Evolutionary conservation across 2,797 vertebrate genomes (phyloP).

Genomic region (Dryobates pubescens): DNA sequence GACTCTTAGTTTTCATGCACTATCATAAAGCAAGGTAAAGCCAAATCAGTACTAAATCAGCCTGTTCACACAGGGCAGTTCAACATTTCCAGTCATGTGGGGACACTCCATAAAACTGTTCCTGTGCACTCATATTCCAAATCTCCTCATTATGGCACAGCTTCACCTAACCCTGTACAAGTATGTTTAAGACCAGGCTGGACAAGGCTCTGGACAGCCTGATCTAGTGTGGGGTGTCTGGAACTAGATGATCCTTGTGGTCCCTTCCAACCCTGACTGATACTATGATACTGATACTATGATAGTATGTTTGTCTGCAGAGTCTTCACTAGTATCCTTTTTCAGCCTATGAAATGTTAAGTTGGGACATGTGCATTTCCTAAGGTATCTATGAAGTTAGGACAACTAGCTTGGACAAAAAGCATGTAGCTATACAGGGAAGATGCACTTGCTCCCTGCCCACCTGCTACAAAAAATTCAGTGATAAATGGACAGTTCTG

Average conservation of each 20-base stretch:
- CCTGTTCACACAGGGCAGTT: neutral
- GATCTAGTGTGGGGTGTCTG: too few relatives aligned
- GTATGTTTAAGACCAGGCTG: too few relatives aligned
- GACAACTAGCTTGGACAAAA: neutral
- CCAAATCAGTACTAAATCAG: neutral
- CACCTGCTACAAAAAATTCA: neutral
- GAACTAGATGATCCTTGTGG: too few relatives aligned
- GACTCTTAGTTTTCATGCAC: neutral
- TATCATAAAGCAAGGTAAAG: neutral
- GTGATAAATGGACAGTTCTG: neutral
- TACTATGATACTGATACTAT: too few relatives aligned
- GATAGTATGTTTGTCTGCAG: neutral
- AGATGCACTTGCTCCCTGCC: neutral
- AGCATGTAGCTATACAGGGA: rapidly evolving
- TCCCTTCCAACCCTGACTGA: too few relatives aligned
- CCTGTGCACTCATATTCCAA: neutral
- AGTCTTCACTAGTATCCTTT: neutral
- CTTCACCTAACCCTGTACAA: neutral
- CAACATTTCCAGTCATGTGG: neutral
- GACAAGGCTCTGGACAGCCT: too few relatives aligned
- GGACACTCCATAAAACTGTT: neutral
- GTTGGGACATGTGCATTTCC: neutral
- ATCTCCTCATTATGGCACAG: neutral
- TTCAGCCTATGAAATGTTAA: neutral
- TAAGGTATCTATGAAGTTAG: neutral